These are phyloP conservation scores for Amphipyra tragopoginis DNA, from an alignment of 2,888 invertebrate genomes.

Conservation along the genomic window DNA sequence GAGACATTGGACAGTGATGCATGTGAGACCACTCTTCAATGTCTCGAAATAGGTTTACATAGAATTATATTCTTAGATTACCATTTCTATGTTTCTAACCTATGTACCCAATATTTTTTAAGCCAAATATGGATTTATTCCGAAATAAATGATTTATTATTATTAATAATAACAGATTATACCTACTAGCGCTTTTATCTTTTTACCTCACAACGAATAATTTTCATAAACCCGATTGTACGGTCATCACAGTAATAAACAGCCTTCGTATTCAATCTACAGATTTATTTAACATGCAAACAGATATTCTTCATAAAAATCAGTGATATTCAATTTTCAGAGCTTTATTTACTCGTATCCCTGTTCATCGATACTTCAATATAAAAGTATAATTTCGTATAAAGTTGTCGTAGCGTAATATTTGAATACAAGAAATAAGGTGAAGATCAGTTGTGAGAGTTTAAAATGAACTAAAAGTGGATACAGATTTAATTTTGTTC, in stretches of 20 bases:
- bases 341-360: constrained; percentile 20
- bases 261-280: constrained; percentile 17
- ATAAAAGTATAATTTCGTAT: constrained; percentile 19
- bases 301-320: constrained; percentile 26
- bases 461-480: too few species aligned
- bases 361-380: constrained; percentile 25
- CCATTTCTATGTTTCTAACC: too few species aligned
- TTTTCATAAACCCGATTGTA: constrained; percentile 15
- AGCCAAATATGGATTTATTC: too few species aligned
- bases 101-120: too few species aligned
- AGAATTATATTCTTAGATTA: too few species aligned
- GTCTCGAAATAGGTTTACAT: too few species aligned
- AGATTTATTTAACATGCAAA: constrained; percentile 25
- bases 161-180: too few species aligned
- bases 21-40: too few species aligned
- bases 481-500: too few species aligned
- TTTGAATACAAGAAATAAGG: constrained; percentile 31
- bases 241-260: constrained; percentile 9
- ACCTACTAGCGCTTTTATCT: background rate
- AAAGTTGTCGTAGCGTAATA: constrained; percentile 17
- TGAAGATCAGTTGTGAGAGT: background rate
- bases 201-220: background rate
- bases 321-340: constrained; percentile 24
- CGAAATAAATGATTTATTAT: too few species aligned
- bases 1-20: too few species aligned